These are phyloP conservation scores for Gymnorhina tibicen DNA, from an alignment of 2,113 vertebrate species.

Conservation along the genomic window DNA sequence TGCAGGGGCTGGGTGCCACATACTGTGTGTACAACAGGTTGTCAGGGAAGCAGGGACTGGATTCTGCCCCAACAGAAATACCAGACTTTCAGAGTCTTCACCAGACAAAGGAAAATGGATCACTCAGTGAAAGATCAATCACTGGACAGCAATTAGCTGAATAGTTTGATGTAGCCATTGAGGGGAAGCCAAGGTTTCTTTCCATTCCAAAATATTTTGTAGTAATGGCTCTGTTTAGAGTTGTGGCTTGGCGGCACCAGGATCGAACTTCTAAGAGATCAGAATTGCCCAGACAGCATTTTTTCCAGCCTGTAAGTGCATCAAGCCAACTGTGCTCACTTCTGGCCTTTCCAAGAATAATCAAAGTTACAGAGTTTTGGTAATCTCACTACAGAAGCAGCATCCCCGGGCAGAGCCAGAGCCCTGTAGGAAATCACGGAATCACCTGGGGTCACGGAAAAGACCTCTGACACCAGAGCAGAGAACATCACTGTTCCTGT, in stretches of 20 bases:
- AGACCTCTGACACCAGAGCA: not conserved
- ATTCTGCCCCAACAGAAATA: not conserved
- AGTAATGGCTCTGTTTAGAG: not conserved
- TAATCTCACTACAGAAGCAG: not conserved
- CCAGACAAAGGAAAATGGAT: not conserved
- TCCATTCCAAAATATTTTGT: not conserved
- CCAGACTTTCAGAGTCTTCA: not conserved
- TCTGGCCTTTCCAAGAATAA: not conserved
- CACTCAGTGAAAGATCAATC: not conserved
- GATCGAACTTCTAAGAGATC: not conserved
- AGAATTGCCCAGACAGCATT: not conserved
- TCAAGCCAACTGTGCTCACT: not conserved
- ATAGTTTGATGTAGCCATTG: not conserved
- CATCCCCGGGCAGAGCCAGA: not conserved
- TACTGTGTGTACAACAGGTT: not conserved
- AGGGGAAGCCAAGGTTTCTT: not conserved
- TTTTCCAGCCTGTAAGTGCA: not conserved
- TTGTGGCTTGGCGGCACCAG: not conserved
- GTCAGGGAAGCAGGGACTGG: not conserved
- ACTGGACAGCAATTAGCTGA: not conserved
- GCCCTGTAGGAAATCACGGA: not conserved
- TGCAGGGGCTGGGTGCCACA: not conserved
- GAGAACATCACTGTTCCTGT: not conserved
- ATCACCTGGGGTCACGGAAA: not conserved
- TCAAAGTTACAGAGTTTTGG: not conserved